These are phyloP conservation scores for Conistra vaccinii DNA, from an alignment of 2,888 invertebrate genomes.

Conservation along the genomic window DNA sequence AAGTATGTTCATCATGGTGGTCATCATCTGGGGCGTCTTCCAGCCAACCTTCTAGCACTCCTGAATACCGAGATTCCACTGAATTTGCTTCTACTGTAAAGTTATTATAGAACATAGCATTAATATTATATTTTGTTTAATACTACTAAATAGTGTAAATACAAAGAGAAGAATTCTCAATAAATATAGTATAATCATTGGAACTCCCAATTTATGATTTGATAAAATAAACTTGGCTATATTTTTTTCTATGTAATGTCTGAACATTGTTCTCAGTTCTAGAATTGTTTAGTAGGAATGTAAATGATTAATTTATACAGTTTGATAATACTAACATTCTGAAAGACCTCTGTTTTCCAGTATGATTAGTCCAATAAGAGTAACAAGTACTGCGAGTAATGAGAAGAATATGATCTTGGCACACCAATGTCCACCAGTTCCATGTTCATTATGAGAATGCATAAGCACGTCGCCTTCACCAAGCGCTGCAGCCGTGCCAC, in stretches of 20 bases:
- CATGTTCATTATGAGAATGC: constrained; percentile 94
- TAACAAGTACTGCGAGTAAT: constrained; percentile 93
- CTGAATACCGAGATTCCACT: constrained; percentile 93
- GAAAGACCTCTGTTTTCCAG: constrained; percentile 94
- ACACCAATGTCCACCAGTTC: constrained; percentile 95
- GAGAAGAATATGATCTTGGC: constrained; percentile 96
- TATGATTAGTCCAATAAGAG: constrained; percentile 94
- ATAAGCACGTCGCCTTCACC: constrained; percentile 94
- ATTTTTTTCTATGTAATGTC: background rate
- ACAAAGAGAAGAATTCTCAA: background rate
- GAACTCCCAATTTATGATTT: background rate
- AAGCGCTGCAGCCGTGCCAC: constrained; percentile 85
- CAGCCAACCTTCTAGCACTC: constrained; percentile 95
- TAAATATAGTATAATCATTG: background rate
- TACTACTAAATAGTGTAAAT: background rate
- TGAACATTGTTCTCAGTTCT: too few relatives aligned
- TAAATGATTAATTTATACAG: background rate
- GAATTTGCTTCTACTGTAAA: constrained; percentile 86
- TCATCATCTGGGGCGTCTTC: constrained; percentile 91
- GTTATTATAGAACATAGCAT: constrained; percentile 1
- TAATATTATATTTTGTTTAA: too few relatives aligned
- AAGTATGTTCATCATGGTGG: constrained; percentile 89
- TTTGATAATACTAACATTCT: constrained; percentile 92
- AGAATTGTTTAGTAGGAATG: background rate
- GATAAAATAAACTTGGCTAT: background rate